Percentiles rank a stretch among this genome's conserved stretches.
phyloP scores from a whole-genome alignment of 2,113 vertebrate genomes.

The Apus apus region DNA sequence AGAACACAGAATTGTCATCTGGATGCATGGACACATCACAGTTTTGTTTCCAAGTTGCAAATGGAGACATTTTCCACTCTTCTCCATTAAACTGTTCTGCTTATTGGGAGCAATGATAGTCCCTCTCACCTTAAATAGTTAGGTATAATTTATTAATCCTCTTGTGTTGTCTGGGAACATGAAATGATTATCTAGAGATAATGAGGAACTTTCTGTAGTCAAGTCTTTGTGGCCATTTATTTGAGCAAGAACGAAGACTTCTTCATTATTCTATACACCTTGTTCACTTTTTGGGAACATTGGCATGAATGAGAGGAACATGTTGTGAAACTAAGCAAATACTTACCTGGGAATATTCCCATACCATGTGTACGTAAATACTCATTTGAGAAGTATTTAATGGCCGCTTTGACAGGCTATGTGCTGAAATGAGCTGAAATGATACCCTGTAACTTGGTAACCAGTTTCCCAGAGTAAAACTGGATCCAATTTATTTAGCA shows the following conservation, averaged over 20 bases:
- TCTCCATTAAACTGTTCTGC: neutral
- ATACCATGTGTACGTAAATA: slow-evolving; percentile 33
- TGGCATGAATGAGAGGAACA: slow-evolving; percentile 44
- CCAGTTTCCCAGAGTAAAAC: neutral
- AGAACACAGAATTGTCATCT: neutral
- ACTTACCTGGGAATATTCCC: slow-evolving; percentile 53
- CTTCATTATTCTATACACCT: slow-evolving; percentile 51
- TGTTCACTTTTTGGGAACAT: slow-evolving; percentile 54
- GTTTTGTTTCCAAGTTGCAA: neutral
- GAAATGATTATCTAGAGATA: neutral
- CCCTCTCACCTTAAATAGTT: neutral
- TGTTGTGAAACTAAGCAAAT: slow-evolving; percentile 66
- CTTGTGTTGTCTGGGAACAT: neutral
- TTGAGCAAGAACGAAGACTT: neutral
- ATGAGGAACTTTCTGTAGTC: slow-evolving; percentile 25
- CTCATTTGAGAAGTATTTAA: slow-evolving; percentile 56
- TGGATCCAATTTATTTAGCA: neutral
- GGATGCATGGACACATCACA: neutral
- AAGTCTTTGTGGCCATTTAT: slow-evolving; percentile 4
- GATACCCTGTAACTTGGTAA: neutral
- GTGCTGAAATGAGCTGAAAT: slow-evolving; percentile 47
- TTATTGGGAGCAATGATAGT: neutral
- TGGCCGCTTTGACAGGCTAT: slow-evolving; percentile 47
- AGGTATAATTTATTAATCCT: neutral
- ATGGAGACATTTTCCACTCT: neutral